These are phyloP conservation scores for Ptilonorhynchus violaceus DNA, from an alignment of 2,113 vertebrate genomes.

Conservation along the genomic window DNA sequence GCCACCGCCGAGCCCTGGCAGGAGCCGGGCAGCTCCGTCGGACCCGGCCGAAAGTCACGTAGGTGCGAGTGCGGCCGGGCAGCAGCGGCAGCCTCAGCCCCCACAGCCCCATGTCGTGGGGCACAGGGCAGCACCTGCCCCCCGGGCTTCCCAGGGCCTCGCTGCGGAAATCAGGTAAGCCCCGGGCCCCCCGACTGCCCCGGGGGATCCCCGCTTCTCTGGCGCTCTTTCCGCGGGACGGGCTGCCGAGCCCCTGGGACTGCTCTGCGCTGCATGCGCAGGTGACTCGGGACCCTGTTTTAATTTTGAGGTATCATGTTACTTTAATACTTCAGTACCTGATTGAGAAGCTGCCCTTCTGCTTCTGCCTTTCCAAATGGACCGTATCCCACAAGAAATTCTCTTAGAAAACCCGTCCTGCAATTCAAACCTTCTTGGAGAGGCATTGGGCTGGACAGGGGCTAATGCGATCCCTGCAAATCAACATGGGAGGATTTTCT, in stretches of 20 bases:
- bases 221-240: not conserved
- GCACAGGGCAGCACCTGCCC: slow-evolving; percentile 61
- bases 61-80: not conserved
- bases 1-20: slow-evolving; percentile 29
- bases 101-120: slow-evolving; percentile 68
- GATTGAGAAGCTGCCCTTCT: not conserved
- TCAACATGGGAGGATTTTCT: not conserved
- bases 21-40: not conserved
- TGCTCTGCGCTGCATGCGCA: not conserved
- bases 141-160: slow-evolving; percentile 73
- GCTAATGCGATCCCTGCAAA: not conserved
- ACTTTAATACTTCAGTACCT: not conserved
- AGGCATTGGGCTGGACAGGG: not conserved
- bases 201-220: not conserved
- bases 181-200: accelerated
- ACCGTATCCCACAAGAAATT: not conserved
- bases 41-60: slow-evolving; percentile 19
- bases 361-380: not conserved
- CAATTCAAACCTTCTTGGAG: not conserved
- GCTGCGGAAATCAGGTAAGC: slow-evolving; percentile 84
- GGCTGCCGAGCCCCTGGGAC: not conserved
- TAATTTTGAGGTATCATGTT: not conserved
- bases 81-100: not conserved
- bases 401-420: not conserved
- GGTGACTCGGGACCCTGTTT: not conserved